Evolutionary conservation across 2,113 vertebrate species (phyloP), one percentile per base, ranked within the genome.

Genomic region (Perca flavescens): DNA sequence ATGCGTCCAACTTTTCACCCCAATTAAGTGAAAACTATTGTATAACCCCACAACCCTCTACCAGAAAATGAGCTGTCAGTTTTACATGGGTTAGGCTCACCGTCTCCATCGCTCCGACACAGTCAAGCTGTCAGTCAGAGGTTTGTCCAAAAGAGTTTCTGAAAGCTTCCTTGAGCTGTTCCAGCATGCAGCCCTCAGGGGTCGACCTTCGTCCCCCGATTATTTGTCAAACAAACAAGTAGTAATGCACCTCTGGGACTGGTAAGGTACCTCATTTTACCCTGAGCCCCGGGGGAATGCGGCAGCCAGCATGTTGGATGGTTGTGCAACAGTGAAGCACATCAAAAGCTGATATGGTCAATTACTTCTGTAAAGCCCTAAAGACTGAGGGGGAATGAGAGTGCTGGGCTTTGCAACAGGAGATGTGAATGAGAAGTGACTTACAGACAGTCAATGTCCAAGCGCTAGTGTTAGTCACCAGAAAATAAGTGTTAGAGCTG

Each of bases 311-410:
- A 84, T 69, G 74, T 63, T 47, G 53, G 64, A 77, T 54, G 22
- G 84, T 61, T 86, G 86, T 19, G 86, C 86, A 86, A 74, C 82
- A 77, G 63, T 12, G 80, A 66, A 61, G 76, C 77, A 86, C 90
- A 86, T 91, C 84, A 89, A 87, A 89, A 68, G 64, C 77, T 28
- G 74, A 86, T 43, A 87, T 71, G 85, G 70, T 80, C 88, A 76
- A 77, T 92, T 93, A 83, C 80, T 58, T 57, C 56, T 79, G 36
- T 19, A 82, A 87, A 84, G 50, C 80, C 79, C 77, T 21, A 10
- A 80, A 76, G 66, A 64, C 61, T 1, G 65, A 65, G 22, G 56
- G 6, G 10, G 66, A 78, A 71, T 11, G 49, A 49, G 50, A 81
- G 50, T 10, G 52, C 54, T 62, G 10, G 57, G 63, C 31, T 16